These are phyloP conservation scores for Pristionchus japonicus DNA, from an alignment of 2,888 invertebrate genomes.

Conservation along the genomic window DNA sequence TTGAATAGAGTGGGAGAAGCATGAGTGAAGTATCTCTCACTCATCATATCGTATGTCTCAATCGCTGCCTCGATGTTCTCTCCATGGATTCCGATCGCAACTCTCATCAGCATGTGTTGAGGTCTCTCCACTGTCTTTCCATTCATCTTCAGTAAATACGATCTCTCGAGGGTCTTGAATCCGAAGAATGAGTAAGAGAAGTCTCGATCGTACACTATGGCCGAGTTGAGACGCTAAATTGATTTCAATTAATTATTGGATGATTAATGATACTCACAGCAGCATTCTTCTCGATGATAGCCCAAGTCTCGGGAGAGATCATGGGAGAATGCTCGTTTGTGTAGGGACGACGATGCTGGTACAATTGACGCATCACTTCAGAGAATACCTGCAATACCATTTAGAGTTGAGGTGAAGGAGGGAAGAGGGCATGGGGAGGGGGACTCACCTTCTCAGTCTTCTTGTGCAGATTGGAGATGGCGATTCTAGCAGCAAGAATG, in stretches of 20 bases:
- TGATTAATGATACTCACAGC: conserved; percentile 78
- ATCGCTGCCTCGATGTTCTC: conserved; percentile 92
- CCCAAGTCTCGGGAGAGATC: conserved; percentile 87
- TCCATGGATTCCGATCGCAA: conserved; percentile 94
- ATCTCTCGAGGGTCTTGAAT: conserved; percentile 93
- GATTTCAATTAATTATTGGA: not conserved
- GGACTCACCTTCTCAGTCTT: conserved; percentile 94
- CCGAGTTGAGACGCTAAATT: conserved; percentile 85
- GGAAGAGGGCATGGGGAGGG: not conserved
- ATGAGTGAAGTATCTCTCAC: conserved; percentile 95
- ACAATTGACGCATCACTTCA: conserved; percentile 90
- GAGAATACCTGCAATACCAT: conserved; percentile 62
- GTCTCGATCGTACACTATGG: conserved; percentile 96
- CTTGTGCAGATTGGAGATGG: conserved; percentile 96
- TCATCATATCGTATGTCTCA: conserved; percentile 94
- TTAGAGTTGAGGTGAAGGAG: not conserved
- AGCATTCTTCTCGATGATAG: conserved; percentile 88
- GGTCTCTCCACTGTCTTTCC: conserved; percentile 88
- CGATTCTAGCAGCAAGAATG: conserved; percentile 84
- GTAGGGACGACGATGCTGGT: conserved; percentile 83
- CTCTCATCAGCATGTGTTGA: conserved; percentile 98
- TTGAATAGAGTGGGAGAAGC: conserved; percentile 97
- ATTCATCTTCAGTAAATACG: conserved; percentile 12
- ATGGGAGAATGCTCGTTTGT: conserved; percentile 85
- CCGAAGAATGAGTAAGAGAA: conserved; percentile 98